Evolutionary conservation across 2,797 vertebrate genomes (phyloP).

Genomic region (Eleutherodactylus coqui): DNA sequence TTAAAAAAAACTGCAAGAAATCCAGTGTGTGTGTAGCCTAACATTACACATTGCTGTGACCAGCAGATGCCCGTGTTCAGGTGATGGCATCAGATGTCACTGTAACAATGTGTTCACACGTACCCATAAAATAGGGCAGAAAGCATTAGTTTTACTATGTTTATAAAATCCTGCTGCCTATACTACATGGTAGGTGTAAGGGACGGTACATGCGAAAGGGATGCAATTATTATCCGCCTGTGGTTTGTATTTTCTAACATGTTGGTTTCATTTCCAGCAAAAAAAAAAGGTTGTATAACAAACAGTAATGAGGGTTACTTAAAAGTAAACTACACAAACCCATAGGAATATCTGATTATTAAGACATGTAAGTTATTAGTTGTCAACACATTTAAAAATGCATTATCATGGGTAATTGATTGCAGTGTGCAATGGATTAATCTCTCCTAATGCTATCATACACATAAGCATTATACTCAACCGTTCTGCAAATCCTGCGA

Average conservation of each 20-base stretch:
- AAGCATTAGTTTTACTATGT: no score
- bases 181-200: not conserved
- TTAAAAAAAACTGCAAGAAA: no score
- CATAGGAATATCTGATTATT: slow-evolving; percentile 5
- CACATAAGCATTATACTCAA: not conserved
- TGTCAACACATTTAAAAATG: not conserved
- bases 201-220: not conserved
- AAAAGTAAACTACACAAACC: not conserved
- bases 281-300: slow-evolving; percentile 17
- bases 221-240: not conserved
- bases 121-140: no score
- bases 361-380: not conserved
- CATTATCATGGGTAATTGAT: not conserved
- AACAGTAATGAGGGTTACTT: slow-evolving; percentile 16
- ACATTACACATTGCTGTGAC: no score
- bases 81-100: no score
- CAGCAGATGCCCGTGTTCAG: no score
- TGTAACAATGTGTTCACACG: no score
- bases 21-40: no score
- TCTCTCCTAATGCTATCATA: not conserved
- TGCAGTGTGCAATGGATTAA: not conserved
- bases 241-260: not conserved
- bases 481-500: no score
- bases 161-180: not conserved
- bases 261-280: slow-evolving; percentile 23